Evolutionary conservation across 2,888 invertebrate species (phyloP), one percentile per base, ranked within the genome.

Genomic region (Pollenia amentaria): DNA sequence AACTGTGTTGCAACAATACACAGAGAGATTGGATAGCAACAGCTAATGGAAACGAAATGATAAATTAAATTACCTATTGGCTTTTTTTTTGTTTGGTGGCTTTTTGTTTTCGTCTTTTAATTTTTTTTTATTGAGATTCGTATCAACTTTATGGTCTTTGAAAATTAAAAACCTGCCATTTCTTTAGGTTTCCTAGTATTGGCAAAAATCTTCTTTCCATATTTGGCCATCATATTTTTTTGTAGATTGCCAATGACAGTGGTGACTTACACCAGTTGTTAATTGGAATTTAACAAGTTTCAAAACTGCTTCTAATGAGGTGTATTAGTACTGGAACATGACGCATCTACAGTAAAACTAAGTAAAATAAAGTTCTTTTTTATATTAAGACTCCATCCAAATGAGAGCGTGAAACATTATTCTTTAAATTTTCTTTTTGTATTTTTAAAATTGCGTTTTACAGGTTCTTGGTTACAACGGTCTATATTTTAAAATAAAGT

Each of bases 271-370:
- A 62, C 14, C 51, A 90, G 89, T 91, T 91, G 91, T 90, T 91
- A 91, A 91, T 91, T 91, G 91, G 91, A 91, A 90, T 90, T 91
- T 90, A 91, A 91, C 90, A 91, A 91, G 91, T 90, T 89, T 89
- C 89, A 90, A 90, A 90, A 89, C 72, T 51, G 89, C 90, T 88
- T 87, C 89, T 91, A 91, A 91, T 91, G 90, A 91, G 88, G 87
- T 60, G 83, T 55, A 77, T 79, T 69, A 62, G 48, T 46, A 69
- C 12, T 73, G 10, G 53, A 79, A 76, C 79, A 60, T 79, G 75
- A 83, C 57, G 57, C 65, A 65, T 53, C 4, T 75, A 4, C 14
- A 55, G 16, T 55, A 72, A 53, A 70, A 4, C 65, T 11, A n/a
- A 53, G 21, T 82, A n/a, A 46, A 53, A 18, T 46, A 14, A 55